Conservation (phyloP, 2,113 vertebrate species). For the Arvicanthis niloticus region DNA sequence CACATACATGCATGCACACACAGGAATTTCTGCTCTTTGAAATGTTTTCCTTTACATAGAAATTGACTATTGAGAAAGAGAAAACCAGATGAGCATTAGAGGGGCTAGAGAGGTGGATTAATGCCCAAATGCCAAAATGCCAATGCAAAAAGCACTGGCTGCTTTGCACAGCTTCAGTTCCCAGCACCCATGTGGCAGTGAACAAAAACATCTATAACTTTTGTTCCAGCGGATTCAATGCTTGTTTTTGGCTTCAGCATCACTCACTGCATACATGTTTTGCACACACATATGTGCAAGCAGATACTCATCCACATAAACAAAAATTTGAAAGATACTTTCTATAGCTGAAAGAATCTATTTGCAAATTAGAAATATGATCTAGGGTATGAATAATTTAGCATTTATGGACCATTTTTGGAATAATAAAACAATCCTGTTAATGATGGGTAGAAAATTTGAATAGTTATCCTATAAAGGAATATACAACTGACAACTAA, state of each 20-base stretch:
- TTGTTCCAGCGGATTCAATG: background rate
- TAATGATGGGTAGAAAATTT: background rate
- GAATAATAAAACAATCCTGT: background rate
- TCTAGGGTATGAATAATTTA: background rate
- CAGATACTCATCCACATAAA: background rate
- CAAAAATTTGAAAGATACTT: background rate
- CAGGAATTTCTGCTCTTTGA: background rate
- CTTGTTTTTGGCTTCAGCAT: background rate
- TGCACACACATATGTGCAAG: background rate
- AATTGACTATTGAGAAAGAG: background rate
- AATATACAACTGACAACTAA: background rate
- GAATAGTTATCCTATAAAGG: background rate
- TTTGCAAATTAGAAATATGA: background rate
- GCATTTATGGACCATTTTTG: slow-evolving; percentile 20
- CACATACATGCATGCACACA: background rate
- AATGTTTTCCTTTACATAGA: background rate
- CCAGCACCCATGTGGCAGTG: background rate
- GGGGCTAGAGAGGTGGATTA: background rate
- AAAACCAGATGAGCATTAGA: background rate
- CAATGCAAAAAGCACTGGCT: background rate
- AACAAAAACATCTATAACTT: background rate
- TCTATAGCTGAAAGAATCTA: background rate
- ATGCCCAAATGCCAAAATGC: background rate
- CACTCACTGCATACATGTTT: background rate
- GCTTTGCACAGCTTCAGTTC: background rate